These are phyloP conservation scores for Drosophila kurseongensis DNA, from an alignment of 1,140 invertebrate species.

Conservation along the genomic window DNA sequence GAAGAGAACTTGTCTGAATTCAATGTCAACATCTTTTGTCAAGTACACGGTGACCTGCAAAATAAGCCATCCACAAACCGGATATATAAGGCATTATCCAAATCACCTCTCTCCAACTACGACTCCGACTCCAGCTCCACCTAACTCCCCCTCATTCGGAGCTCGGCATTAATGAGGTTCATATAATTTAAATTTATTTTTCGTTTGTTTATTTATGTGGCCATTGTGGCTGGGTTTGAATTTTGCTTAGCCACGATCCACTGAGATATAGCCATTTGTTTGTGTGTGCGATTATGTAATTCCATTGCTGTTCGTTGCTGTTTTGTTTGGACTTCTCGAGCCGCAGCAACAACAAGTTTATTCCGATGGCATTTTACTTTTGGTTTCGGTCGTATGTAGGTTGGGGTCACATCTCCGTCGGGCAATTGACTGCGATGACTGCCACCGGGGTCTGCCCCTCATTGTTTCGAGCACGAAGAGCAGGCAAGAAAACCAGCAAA, in stretches of 20 bases:
- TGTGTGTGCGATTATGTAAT: slow-evolving; percentile 66
- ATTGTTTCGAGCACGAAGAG: slow-evolving; percentile 47
- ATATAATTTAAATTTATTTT: slow-evolving; percentile 48
- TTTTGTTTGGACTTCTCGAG: slow-evolving; percentile 54
- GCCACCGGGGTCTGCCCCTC: slow-evolving; percentile 47
- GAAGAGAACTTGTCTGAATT: slow-evolving; percentile 32
- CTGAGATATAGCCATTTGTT: slow-evolving; percentile 35
- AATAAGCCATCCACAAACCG: slow-evolving; percentile 51
- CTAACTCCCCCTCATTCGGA: slow-evolving; percentile 18
- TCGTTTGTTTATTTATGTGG: slow-evolving; percentile 16
- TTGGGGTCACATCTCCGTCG: slow-evolving; percentile 76
- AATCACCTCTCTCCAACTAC: slow-evolving; percentile 8
- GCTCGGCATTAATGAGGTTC: slow-evolving; percentile 39
- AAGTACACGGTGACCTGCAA: slow-evolving; percentile 53
- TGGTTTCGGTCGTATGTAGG: slow-evolving; percentile 74
- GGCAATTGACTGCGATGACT: slow-evolving; percentile 45
- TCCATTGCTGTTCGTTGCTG: slow-evolving; percentile 30
- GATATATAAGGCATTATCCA: slow-evolving; percentile 51
- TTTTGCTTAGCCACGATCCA: slow-evolving; percentile 50
- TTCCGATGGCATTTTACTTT: slow-evolving; percentile 80
- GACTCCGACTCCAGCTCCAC: slow-evolving; percentile 2
- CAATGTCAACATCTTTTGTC: slow-evolving; percentile 52
- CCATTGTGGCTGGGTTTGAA: slow-evolving; percentile 55
- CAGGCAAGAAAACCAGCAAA: slow-evolving; percentile 10
- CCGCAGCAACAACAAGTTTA: slow-evolving; percentile 35